A percentile compares a stretch with the other conserved stretches of the same genome.
phyloP scores from a whole-genome alignment of 1,140 invertebrate genomes.

The Trachymyrmex septentrionalis region DNA sequence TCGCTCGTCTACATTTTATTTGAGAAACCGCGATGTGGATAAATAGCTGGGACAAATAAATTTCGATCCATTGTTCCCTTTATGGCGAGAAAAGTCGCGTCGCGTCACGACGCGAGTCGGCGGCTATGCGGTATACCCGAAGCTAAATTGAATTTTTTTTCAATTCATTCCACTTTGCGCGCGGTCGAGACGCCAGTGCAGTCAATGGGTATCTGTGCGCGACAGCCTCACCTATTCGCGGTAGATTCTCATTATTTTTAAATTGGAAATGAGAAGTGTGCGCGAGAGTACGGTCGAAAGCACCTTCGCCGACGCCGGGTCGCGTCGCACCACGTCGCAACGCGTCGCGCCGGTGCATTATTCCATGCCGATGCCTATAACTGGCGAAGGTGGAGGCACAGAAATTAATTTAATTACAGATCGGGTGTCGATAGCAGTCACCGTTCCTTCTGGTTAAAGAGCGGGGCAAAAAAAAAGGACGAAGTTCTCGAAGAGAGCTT shows the following conservation, averaged over 20 bases:
- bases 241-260: constrained; percentile 80
- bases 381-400: constrained; percentile 58
- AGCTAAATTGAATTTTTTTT: constrained; percentile 81
- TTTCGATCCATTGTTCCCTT: constrained; percentile 47
- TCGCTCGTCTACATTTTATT: not conserved
- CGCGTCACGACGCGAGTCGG: constrained; percentile 11
- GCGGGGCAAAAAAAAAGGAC: constrained; percentile 29
- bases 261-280: constrained; percentile 79
- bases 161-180: constrained; percentile 76
- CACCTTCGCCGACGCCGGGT: constrained; percentile 49
- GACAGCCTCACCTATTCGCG: constrained; percentile 76
- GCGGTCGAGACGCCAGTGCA: constrained; percentile 63
- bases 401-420: constrained; percentile 76
- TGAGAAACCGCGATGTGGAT: not conserved
- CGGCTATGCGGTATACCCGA: constrained; percentile 60
- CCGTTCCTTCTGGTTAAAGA: constrained; percentile 56
- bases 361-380: constrained; percentile 70
- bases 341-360: constrained; percentile 65
- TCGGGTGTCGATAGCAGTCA: constrained; percentile 69
- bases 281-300: constrained; percentile 67
- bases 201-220: constrained; percentile 75
- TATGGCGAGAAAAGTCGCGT: constrained; percentile 52
- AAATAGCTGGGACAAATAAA: constrained; percentile 48
- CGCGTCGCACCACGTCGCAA: not conserved
- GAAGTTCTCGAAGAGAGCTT: constrained; percentile 17